These are phyloP conservation scores for Sanderia malayensis DNA, from an alignment of 30 jellyfish, hydroid and myxozoan species.

Conservation along the genomic window DNA sequence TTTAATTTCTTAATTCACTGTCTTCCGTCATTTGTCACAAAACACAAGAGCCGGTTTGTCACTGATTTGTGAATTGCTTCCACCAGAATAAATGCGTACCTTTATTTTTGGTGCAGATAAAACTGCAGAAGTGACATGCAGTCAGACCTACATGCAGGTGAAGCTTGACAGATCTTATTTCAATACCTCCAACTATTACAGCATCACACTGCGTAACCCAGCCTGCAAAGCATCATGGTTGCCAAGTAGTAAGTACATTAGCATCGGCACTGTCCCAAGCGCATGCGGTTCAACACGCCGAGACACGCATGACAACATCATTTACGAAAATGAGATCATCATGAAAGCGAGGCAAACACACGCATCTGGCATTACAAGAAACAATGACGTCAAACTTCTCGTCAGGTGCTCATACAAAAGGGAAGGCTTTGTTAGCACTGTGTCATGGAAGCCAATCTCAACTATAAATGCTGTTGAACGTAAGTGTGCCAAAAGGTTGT, in stretches of 20 bases:
- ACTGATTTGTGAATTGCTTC: background rate
- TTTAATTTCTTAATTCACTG: background rate
- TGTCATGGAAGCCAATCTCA: conserved; percentile 6
- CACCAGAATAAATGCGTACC: background rate
- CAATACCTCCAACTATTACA: conserved; percentile 15
- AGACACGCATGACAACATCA: conserved; percentile 14
- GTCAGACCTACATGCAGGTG: conserved; percentile 30
- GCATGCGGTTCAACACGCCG: conserved; percentile 26
- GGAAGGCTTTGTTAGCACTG: conserved; percentile 1
- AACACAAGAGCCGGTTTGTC: background rate
- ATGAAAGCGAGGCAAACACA: conserved; percentile 6
- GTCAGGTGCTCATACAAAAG: conserved; percentile 6
- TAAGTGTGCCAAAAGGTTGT: too few relatives aligned
- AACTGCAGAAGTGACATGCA: conserved; percentile 29
- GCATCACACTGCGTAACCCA: conserved; percentile 29
- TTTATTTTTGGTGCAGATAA: conserved; percentile 24
- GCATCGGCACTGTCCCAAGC: conserved; percentile 37
- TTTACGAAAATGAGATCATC: conserved; percentile 31
- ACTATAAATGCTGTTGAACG: background rate
- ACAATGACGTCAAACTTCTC: background rate
- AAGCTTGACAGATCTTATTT: conserved; percentile 19
- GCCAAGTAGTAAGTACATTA: background rate
- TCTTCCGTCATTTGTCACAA: background rate
- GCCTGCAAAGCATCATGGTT: conserved; percentile 24
- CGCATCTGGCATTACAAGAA: background rate